A percentile compares a stretch with the other conserved stretches of the same genome.
These are phyloP conservation scores for Gambusia yucatana DNA, from an alignment of 2,797 vertebrate species.

Conservation along the genomic window DNA sequence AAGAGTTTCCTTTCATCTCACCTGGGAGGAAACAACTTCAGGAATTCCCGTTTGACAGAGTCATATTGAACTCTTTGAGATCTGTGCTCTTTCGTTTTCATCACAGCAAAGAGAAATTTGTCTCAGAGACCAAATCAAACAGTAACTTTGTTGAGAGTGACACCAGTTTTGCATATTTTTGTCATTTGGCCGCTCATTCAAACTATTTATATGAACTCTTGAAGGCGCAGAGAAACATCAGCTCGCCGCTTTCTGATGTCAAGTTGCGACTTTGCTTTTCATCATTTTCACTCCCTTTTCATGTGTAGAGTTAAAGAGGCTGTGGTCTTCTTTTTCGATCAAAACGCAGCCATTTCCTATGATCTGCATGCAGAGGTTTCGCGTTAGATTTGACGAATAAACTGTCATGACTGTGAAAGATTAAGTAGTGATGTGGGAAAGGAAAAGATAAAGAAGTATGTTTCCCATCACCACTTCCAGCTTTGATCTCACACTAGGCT, in stretches of 20 bases:
- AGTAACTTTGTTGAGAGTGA: background rate
- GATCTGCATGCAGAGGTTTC: constrained; percentile 17
- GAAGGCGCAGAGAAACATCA: constrained; percentile 4
- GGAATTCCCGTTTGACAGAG: constrained; percentile 30
- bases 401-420: constrained; percentile 28
- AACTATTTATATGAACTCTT: constrained; percentile 21
- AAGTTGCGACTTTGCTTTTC: background rate
- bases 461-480: constrained; percentile 11
- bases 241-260: background rate
- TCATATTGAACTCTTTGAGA: constrained; percentile 24
- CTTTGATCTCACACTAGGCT: constrained; percentile 9
- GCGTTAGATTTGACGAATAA: constrained; percentile 29
- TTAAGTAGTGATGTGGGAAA: background rate
- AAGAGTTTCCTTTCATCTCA: constrained; percentile 20
- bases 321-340: constrained; percentile 17
- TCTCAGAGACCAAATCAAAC: constrained; percentile 21
- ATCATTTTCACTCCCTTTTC: constrained; percentile 3
- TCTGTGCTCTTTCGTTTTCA: background rate
- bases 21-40: constrained; percentile 6
- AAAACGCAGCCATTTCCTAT: constrained; percentile 12
- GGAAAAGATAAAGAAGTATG: constrained; percentile 3
- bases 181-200: constrained; percentile 1
- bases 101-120: constrained; percentile 22
- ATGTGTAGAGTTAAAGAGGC: constrained; percentile 33
- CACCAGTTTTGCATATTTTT: constrained; percentile 21